Base-by-base conservation (phyloP, 2,888 invertebrate species). In the Oscheius onirici region DNA sequence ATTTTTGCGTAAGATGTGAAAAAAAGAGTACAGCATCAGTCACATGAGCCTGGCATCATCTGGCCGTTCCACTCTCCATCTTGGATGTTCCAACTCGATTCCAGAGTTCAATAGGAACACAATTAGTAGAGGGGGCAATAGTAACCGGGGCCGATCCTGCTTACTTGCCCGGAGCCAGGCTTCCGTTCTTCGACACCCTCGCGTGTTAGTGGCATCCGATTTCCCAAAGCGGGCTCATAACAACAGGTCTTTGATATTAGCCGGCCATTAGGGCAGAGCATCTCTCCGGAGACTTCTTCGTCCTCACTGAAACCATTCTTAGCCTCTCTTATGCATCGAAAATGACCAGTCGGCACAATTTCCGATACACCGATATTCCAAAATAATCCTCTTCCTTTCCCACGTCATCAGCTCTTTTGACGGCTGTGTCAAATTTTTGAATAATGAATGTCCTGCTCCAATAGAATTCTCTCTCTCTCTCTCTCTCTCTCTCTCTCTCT, bases 121-220 rank as follows among this genome's bases (percentile, higher is more conserved):
- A 49, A 63, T 63, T 63, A 49, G 63, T 49, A 58, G 49, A n/a
- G 28, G 24, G 34, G 34, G 34, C 34, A 46, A 49, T 63, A 49
- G 63, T 63, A 63, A 63, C 63, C 46, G 49, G n/a, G 17, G 49
- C 49, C 10, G 15, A 46, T 20, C 28, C 24, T 17, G 28, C 46
- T 28, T 63, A 20, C 49, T 17, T 17, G 22, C 49, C 34, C 46
- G 8, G 20, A 17, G 17, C 63, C 26, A 26, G 44, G 61, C 26
- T 63, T 63, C 46, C 63, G 46, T 49, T 63, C 63, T 26, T 3
- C 49, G 17, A 15, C 63, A 63, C 63, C 49, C 63, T 63, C 63
- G 63, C 63, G 63, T 63, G 63, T 63, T 49, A 34, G 49, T 49
- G 49, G 63, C 63, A 63, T 63, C 63, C 63, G 63, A 63, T 63